These are phyloP conservation scores for Vollenhovia emeryi DNA, from an alignment of 1,140 invertebrate genomes.

Conservation along the genomic window DNA sequence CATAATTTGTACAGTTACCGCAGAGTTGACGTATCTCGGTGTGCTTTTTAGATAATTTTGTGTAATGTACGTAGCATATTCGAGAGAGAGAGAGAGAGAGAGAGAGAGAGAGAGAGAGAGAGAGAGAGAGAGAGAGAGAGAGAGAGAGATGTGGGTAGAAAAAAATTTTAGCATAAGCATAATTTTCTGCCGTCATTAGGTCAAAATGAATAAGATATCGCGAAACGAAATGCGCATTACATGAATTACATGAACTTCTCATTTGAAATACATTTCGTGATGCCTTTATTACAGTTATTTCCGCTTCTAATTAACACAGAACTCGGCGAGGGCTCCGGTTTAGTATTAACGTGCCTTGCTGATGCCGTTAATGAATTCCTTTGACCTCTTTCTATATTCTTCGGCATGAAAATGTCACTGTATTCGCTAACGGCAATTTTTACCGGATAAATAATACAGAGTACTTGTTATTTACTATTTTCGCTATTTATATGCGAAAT, in stretches of 20 bases:
- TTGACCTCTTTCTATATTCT: neutral
- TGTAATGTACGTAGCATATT: neutral
- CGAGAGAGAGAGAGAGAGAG: too few relatives aligned
- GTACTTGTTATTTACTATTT: too few relatives aligned
- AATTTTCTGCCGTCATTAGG: neutral
- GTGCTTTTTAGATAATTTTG: neutral
- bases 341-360: conserved; percentile 1
- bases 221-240: neutral
- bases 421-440: neutral
- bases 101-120: too few relatives aligned
- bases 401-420: neutral
- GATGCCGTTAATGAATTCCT: conserved; percentile 38
- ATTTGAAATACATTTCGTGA: neutral
- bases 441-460: neutral
- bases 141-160: neutral
- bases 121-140: too few relatives aligned
- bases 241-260: conserved; percentile 1
- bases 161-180: neutral
- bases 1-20: neutral
- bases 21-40: neutral
- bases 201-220: neutral
- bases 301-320: conserved; percentile 23
- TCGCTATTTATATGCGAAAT: neutral
- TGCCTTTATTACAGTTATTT: neutral
- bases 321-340: conserved; percentile 10